A percentile compares a stretch with the other conserved stretches of the same genome.
Conservation (phyloP, 2,797 vertebrate species). For the Iguana delicatissima region DNA sequence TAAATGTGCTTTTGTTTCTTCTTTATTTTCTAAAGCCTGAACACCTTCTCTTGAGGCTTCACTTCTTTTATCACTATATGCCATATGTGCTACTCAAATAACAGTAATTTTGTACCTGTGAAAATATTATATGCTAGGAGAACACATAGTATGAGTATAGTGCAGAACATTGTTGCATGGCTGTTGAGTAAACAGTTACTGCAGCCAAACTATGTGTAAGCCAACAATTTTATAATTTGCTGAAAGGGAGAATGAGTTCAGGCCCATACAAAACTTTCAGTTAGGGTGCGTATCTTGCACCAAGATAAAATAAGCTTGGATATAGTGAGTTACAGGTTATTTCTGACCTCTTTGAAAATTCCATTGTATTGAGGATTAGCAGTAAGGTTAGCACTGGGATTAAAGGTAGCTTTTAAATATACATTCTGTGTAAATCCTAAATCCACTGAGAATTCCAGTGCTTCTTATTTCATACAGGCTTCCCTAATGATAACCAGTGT, state of each 20-base stretch:
- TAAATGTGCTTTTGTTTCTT: background rate
- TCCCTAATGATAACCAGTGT: too few species aligned
- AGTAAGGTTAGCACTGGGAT: too few species aligned
- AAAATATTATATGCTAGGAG: background rate
- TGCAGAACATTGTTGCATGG: background rate
- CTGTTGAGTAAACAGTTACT: background rate
- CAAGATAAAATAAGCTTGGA: too few species aligned
- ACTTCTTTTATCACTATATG: background rate
- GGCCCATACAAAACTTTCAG: background rate
- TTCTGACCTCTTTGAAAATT: too few species aligned
- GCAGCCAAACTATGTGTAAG: background rate
- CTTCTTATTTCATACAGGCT: too few species aligned
- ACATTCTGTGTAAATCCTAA: too few species aligned
- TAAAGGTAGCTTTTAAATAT: too few species aligned
- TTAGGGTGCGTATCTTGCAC: background rate
- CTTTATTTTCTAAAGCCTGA: background rate
- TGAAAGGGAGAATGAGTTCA: background rate
- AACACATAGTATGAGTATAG: background rate
- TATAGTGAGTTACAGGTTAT: too few species aligned
- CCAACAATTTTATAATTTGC: background rate
- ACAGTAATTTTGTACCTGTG: constrained; percentile 6
- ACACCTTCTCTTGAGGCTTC: background rate
- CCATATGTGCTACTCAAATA: background rate
- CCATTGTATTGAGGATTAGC: too few species aligned
- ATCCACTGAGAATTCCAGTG: too few species aligned